Evolutionary conservation across 64 coral and sea anemone genomes (phyloP).

Genomic region (Astreopora myriophthalma): DNA sequence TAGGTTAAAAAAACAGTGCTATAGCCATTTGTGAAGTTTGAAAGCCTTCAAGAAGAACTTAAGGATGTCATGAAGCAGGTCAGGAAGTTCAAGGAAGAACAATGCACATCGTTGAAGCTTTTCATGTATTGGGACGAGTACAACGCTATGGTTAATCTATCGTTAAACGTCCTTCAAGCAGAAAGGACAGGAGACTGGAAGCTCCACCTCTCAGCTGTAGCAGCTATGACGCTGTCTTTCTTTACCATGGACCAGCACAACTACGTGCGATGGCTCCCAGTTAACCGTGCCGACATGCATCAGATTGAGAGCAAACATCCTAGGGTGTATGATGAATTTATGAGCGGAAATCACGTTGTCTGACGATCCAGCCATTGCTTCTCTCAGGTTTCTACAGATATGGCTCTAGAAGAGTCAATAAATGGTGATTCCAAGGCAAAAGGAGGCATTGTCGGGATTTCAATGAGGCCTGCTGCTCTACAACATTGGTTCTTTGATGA

Average conservation of each 20-base stretch:
- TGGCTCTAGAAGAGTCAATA: no score
- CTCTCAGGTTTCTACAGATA: no score
- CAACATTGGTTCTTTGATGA: no score
- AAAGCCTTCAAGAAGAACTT: background rate
- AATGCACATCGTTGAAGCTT: no score
- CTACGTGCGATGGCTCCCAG: slow-evolving; percentile 41
- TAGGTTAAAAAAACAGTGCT: no score
- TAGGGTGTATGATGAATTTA: no score
- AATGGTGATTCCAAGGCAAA: no score
- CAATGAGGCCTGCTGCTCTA: no score
- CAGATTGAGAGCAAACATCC: no score
- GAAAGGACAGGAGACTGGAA: slow-evolving; percentile 39
- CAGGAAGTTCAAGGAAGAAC: background rate
- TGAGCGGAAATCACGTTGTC: background rate
- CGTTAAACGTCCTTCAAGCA: slow-evolving; percentile 28
- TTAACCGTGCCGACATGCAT: slow-evolving; percentile 19
- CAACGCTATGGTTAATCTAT: slow-evolving; percentile 13
- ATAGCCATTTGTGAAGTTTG: no score
- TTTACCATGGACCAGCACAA: slow-evolving; percentile 43
- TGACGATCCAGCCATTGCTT: no score
- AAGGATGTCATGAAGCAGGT: background rate
- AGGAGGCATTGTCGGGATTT: no score
- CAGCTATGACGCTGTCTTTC: slow-evolving; percentile 27
- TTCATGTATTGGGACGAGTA: background rate
- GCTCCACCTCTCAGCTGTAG: slow-evolving; percentile 27